Percentiles rank a stretch among this genome's conserved stretches.
phyloP scores from a whole-genome alignment of 2,888 invertebrate genomes.

The Noctuana brunneofusca region DNA sequence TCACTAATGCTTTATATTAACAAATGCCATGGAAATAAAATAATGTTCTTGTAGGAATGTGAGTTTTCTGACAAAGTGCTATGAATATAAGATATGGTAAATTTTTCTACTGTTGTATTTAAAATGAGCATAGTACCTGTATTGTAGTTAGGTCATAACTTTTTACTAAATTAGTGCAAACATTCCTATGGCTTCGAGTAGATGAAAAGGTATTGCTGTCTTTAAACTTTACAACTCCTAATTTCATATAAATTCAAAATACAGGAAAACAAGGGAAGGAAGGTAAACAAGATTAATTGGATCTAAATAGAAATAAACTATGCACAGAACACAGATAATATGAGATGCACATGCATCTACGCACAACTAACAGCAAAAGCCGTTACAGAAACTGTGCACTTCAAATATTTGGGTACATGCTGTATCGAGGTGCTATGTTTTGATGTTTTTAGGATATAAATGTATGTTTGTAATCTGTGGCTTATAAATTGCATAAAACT shows the following conservation, averaged over 20 bases:
- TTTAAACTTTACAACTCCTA: background rate
- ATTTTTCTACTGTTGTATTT: too few relatives aligned
- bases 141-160: too few relatives aligned
- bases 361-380: slow-evolving; percentile 68
- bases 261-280: background rate
- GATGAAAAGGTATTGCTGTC: too few relatives aligned
- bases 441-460: slow-evolving; percentile 12
- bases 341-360: slow-evolving; percentile 68
- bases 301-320: slow-evolving; percentile 18
- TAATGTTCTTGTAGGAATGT: background rate
- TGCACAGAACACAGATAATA: slow-evolving; percentile 46
- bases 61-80: too few relatives aligned
- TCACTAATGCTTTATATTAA: too few relatives aligned
- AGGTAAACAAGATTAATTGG: background rate
- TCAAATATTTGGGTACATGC: slow-evolving; percentile 35
- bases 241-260: background rate
- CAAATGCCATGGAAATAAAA: background rate
- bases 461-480: slow-evolving; percentile 44
- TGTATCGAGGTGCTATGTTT: slow-evolving; percentile 34
- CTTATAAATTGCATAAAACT: slow-evolving; percentile 80
- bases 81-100: too few relatives aligned
- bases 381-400: slow-evolving; percentile 42
- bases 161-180: too few relatives aligned
- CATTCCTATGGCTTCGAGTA: too few relatives aligned
- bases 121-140: too few relatives aligned